Percentiles rank a stretch among this genome's conserved stretches.
Conservation (phyloP, 2,113 vertebrate species). For the Oceanites oceanicus region DNA sequence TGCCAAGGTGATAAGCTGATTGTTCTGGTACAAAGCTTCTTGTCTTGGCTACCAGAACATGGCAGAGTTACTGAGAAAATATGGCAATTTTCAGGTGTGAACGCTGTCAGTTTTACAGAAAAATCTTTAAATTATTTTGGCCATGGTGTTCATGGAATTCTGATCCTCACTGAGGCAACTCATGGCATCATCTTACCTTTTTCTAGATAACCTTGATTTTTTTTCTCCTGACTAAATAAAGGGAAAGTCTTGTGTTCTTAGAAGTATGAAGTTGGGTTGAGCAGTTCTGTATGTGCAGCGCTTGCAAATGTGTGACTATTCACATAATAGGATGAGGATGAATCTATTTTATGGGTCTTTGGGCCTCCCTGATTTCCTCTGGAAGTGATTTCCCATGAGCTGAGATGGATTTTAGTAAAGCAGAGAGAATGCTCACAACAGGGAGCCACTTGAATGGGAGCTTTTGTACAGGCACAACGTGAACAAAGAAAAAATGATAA, state of each 20-base stretch:
- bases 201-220: background rate
- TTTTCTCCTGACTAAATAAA: background rate
- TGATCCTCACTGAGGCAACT: background rate
- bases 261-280: background rate
- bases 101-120: background rate
- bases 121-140: background rate
- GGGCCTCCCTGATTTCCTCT: background rate
- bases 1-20: background rate
- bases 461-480: background rate
- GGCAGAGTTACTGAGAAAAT: background rate
- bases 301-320: background rate
- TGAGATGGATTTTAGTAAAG: background rate
- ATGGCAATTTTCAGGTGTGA: background rate
- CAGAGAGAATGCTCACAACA: background rate
- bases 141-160: background rate
- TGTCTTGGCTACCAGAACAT: background rate
- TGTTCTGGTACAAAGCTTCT: background rate
- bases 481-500: constrained; percentile 11
- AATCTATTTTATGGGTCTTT: background rate
- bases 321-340: background rate
- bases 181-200: background rate
- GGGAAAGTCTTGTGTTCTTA: background rate
- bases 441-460: background rate
- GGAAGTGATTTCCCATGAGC: background rate
- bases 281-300: background rate